A percentile compares a stretch with the other conserved stretches of the same genome.
These are phyloP conservation scores for Phaethon lepturus DNA, from an alignment of 2,113 vertebrate species.

Conservation along the genomic window DNA sequence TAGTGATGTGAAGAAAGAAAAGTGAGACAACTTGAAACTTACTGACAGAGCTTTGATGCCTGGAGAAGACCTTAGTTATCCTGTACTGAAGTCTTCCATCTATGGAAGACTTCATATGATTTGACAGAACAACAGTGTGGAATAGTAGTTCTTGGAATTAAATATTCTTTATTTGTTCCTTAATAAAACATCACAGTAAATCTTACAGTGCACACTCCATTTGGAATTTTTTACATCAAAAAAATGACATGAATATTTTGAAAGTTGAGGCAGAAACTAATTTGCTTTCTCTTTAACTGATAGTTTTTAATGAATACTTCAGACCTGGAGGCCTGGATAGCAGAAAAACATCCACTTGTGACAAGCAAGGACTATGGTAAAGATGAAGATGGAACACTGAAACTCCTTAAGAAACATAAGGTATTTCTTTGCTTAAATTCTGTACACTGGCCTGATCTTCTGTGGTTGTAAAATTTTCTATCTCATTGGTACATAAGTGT, in stretches of 20 bases:
- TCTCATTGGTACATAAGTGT: neutral
- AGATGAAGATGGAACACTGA: conserved; percentile 77
- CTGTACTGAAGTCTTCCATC: neutral
- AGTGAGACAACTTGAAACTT: neutral
- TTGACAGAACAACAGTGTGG: neutral
- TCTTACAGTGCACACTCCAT: neutral
- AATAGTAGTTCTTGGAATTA: neutral
- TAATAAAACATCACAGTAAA: neutral
- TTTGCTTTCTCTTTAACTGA: neutral
- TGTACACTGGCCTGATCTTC: neutral
- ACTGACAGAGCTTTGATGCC: neutral
- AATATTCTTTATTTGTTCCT: neutral
- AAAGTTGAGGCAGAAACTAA: neutral
- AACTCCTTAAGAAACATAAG: conserved; percentile 85
- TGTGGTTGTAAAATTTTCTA: neutral
- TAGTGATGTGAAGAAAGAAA: neutral
- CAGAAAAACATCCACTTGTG: conserved; percentile 77
- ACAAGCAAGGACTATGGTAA: conserved; percentile 83
- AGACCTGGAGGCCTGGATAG: conserved; percentile 83
- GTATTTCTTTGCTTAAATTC: conserved; percentile 64
- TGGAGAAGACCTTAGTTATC: neutral
- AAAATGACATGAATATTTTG: neutral
- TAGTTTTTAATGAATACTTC: conserved; percentile 85
- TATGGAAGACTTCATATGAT: neutral
- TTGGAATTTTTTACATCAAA: neutral